A percentile compares a stretch with the other conserved stretches of the same genome.
These are phyloP conservation scores for Drosophila heteroneura DNA, from an alignment of 2,888 invertebrate species.

Conservation along the genomic window DNA sequence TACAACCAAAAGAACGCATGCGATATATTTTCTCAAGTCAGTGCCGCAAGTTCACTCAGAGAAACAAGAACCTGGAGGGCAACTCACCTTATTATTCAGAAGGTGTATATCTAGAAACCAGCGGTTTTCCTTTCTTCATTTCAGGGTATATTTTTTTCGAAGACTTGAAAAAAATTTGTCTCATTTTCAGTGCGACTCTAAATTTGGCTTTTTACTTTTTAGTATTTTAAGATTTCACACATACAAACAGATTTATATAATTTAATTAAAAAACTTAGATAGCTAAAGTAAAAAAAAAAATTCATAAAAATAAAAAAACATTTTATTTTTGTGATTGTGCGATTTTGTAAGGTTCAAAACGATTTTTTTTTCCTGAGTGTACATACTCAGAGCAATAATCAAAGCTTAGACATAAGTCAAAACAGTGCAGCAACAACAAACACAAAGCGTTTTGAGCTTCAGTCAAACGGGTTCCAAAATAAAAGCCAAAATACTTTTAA, in stretches of 20 bases:
- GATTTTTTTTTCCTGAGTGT: neutral
- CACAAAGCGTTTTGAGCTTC: conserved; percentile 8
- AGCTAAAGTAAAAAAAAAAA: neutral
- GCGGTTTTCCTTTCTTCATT: no score
- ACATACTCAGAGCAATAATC: neutral
- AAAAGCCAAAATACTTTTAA: conserved; percentile 27
- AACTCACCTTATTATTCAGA: neutral
- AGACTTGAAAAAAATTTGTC: no score
- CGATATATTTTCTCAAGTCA: neutral
- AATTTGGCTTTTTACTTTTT: no score
- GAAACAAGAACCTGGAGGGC: neutral
- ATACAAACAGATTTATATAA: no score
- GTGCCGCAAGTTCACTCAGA: neutral
- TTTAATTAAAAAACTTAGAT: no score
- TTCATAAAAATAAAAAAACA: no score
- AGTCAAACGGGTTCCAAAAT: conserved; percentile 34
- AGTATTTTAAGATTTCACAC: no score
- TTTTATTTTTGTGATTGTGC: neutral
- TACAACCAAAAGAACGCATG: neutral
- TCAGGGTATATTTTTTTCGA: no score
- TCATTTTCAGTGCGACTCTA: no score
- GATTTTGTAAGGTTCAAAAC: no score
- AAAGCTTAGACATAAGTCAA: conserved; percentile 3
- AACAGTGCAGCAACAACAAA: conserved; percentile 17
- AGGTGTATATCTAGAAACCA: neutral